Evolutionary conservation across 2,797 vertebrate genomes (phyloP), one percentile per base, ranked within the genome.

Genomic region (Pelobates cultripes): DNA sequence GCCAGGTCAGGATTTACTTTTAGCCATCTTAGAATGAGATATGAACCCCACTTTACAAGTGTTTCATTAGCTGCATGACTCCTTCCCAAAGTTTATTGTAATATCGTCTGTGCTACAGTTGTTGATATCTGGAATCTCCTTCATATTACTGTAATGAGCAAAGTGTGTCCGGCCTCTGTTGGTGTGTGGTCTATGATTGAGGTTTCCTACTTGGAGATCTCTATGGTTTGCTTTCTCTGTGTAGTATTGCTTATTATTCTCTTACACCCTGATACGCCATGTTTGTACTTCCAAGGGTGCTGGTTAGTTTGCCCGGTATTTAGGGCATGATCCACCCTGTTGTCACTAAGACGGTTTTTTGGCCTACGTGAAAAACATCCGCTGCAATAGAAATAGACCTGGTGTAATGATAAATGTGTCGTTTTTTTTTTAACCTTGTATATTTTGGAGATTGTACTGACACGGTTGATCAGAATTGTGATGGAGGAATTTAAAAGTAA

Each of bases 401-500:
- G 64, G 41, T 83, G 70, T 73, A 47, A 67, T 57, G 53, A 61
- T 71, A 53, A 73, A 40, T 64, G 72, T 40, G 75, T 45, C 4
- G 67, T 81, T 73, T 53, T 68, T 57, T 81, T 73, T 53, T 68
- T 57, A 70, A 51, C 10, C 17, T 42, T 83, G 77, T 84, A 45
- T 75, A 76, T 79, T 66, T 75, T 79, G 77, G 72, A 66, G 44
- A 66, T 67, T 68, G 42, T n/a, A 40, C 72, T 64, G 82, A 75
- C 67, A 66, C 63, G 82, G 72, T 71, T 76, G 82, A 82, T 77
- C 68, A 70, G 73, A 68, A 72, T 72, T 77, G 73, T 76, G 68
- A 68, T n/a, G 28, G 43, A 84, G 77, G 82, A 79, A 84, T 84
- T 84, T 79, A 57, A 71, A 79, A 64, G 82, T 84, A 84, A 84